Conservation (phyloP, 2,113 vertebrate genomes). For the Rhizomys pruinosus region DNA sequence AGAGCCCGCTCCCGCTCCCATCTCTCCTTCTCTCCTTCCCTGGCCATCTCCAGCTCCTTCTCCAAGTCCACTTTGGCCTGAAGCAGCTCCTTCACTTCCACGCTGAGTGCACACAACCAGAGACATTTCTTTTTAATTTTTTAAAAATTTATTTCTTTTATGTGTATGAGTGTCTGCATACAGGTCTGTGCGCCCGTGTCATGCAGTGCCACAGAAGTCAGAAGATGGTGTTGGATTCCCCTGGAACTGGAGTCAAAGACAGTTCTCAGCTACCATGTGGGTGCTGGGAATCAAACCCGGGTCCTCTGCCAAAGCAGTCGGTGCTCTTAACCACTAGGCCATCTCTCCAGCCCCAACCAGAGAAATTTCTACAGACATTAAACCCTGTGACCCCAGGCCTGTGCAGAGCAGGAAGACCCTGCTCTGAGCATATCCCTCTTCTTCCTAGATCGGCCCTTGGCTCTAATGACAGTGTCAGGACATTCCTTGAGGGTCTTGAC, state of each 20-base stretch:
- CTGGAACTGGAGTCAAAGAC: too few species aligned
- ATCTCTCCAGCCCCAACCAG: too few species aligned
- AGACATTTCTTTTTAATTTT: too few species aligned
- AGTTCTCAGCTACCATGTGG: too few species aligned
- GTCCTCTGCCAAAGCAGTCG: too few species aligned
- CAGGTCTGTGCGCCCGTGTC: too few species aligned
- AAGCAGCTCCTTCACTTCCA: constrained; percentile 86
- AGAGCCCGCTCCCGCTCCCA: constrained; percentile 56
- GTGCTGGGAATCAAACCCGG: too few species aligned
- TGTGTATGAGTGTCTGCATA: too few species aligned
- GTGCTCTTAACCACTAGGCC: too few species aligned
- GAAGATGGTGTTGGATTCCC: too few species aligned
- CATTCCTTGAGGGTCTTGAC: neutral
- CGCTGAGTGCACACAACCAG: constrained; percentile 78
- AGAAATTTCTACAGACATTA: neutral
- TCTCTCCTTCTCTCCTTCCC: constrained; percentile 71
- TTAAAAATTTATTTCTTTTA: too few species aligned
- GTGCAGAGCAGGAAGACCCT: neutral
- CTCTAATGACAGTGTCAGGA: neutral
- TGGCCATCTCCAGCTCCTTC: constrained; percentile 82
- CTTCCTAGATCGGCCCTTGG: neutral
- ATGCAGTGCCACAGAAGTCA: too few species aligned
- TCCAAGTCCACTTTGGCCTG: constrained; percentile 84
- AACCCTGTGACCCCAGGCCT: neutral
- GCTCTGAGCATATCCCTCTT: accelerated